These are phyloP conservation scores for Pseudorasbora parva DNA, from an alignment of 2,113 vertebrate species.

Conservation along the genomic window DNA sequence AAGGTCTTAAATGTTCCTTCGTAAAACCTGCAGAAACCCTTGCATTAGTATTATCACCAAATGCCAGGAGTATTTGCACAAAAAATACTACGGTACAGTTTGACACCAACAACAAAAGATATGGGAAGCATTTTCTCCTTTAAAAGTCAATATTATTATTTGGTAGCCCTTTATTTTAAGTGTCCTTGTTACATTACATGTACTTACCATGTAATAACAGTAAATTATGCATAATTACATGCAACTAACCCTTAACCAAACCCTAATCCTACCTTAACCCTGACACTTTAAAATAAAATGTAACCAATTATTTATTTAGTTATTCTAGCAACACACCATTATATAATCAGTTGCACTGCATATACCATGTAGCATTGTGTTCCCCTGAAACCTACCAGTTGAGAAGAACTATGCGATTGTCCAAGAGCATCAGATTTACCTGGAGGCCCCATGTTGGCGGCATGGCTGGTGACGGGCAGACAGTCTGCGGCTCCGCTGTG, in stretches of 20 bases:
- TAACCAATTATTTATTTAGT: neutral
- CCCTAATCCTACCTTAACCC: too few relatives aligned
- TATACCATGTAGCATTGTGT: neutral
- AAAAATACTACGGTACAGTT: neutral
- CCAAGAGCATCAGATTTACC: conserved; percentile 75
- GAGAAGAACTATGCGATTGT: neutral
- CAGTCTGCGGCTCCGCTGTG: conserved; percentile 86
- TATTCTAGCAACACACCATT: neutral
- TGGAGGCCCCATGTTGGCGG: conserved; percentile 91
- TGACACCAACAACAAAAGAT: neutral
- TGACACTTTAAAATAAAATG: too few relatives aligned
- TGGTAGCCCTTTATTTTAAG: too few relatives aligned
- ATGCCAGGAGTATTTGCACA: neutral
- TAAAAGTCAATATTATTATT: neutral
- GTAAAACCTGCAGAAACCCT: too few relatives aligned
- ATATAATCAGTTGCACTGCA: neutral
- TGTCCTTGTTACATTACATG: too few relatives aligned
- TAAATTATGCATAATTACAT: too few relatives aligned
- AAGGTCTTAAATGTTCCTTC: too few relatives aligned
- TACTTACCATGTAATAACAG: too few relatives aligned
- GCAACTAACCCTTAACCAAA: too few relatives aligned
- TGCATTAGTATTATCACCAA: neutral
- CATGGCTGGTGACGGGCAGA: conserved; percentile 85
- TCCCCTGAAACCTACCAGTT: neutral
- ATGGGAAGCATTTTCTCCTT: neutral